These are phyloP conservation scores for Piaya cayana DNA, from an alignment of 2,113 vertebrate species.

Conservation along the genomic window DNA sequence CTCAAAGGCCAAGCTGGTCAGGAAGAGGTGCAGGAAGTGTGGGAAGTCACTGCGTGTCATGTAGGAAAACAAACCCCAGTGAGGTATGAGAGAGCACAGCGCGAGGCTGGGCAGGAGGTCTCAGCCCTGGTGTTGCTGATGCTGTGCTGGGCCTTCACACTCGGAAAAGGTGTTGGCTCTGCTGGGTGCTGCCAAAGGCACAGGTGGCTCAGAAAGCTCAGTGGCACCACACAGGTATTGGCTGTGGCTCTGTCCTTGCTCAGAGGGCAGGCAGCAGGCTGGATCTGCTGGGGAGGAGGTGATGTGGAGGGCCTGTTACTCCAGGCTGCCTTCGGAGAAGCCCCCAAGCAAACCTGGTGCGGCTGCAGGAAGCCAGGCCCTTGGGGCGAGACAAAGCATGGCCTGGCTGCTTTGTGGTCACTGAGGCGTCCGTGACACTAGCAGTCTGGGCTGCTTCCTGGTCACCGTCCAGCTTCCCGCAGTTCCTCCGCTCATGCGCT, in stretches of 20 bases:
- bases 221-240: not conserved
- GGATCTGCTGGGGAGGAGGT: not conserved
- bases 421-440: constrained; percentile 24
- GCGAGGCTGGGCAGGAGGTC: not conserved
- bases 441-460: constrained; percentile 62
- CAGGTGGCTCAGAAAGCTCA: fast-evolving
- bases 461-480: constrained; percentile 23
- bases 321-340: not conserved
- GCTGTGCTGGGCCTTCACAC: not conserved
- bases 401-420: not conserved
- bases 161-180: not conserved
- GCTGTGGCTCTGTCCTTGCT: not conserved
- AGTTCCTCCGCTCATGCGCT: not conserved
- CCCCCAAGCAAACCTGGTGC: not conserved
- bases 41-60: constrained; percentile 21
- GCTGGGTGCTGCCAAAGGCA: not conserved
- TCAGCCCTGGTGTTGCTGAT: not conserved
- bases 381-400: not conserved
- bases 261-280: fast-evolving
- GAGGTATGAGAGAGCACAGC: not conserved
- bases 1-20: constrained; percentile 49
- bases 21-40: constrained; percentile 46
- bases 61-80: constrained; percentile 16
- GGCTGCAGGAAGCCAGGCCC: constrained; percentile 38
- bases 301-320: not conserved